Evolutionary conservation across 2,888 invertebrate genomes (phyloP).

Genomic region (Morpho helenor): DNA sequence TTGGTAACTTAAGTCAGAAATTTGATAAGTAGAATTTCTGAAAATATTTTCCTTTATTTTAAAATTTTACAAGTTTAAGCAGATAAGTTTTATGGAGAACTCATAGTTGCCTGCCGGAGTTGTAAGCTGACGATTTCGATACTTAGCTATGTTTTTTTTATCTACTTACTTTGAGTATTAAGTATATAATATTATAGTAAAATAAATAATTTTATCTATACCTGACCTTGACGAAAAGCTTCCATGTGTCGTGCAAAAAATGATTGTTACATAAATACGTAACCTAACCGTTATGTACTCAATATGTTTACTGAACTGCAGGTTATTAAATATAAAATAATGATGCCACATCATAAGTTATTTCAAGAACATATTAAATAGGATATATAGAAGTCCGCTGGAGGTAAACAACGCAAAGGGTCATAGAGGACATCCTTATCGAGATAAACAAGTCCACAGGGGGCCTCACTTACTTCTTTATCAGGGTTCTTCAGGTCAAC

Average conservation of each 20-base stretch:
- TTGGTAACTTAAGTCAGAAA: no score
- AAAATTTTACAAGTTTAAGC: no score
- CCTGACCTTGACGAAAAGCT: constrained; percentile 25
- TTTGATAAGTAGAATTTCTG: no score
- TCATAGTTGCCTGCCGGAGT: no score
- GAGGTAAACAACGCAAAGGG: constrained; percentile 22
- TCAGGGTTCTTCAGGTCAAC: constrained; percentile 63
- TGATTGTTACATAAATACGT: constrained; percentile 13
- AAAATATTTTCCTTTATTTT: no score
- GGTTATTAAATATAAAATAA: constrained; percentile 22
- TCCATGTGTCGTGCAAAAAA: constrained; percentile 24
- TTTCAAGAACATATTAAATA: constrained; percentile 35
- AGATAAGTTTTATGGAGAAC: no score
- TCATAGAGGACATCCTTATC: constrained; percentile 40
- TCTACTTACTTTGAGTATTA: no score
- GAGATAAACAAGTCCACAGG: constrained; percentile 68
- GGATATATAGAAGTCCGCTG: constrained; percentile 27
- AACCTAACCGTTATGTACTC: constrained; percentile 9
- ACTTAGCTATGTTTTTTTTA: no score
- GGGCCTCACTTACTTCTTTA: constrained; percentile 71
- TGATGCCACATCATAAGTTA: constrained; percentile 40
- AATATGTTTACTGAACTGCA: constrained; percentile 26
- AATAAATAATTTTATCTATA: constrained; percentile 16
- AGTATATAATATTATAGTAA: no score
- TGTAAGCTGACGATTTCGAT: no score